phyloP scores from a whole-genome alignment of 2,888 invertebrate genomes.

The Drosophila cognata region DNA sequence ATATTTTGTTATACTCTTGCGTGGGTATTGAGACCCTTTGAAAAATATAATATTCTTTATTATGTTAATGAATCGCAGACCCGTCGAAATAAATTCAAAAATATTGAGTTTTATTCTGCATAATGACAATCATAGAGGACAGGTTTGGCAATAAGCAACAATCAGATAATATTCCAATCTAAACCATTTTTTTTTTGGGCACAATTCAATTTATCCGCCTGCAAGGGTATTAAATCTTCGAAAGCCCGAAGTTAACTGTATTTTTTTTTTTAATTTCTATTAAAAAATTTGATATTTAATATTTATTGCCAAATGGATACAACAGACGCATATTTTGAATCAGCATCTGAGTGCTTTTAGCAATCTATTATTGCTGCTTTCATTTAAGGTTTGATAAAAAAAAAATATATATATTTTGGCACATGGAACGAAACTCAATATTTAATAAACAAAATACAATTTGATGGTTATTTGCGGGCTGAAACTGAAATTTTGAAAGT shows the following conservation, averaged over 20 bases:
- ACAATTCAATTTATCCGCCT: not conserved
- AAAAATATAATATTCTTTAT: not conserved
- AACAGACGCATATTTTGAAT: slow-evolving; percentile 76
- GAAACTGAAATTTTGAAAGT: slow-evolving; percentile 11
- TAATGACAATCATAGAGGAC: not conserved
- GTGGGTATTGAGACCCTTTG: not conserved
- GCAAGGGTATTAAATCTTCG: slow-evolving; percentile 12
- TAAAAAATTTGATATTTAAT: slow-evolving; percentile 1
- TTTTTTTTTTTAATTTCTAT: slow-evolving; percentile 10
- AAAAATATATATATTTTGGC: slow-evolving; percentile 7
- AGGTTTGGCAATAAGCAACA: not conserved
- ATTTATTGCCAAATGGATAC: slow-evolving; percentile 64
- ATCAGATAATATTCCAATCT: not conserved
- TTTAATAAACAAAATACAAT: slow-evolving; percentile 12
- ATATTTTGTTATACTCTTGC: slow-evolving; percentile 15
- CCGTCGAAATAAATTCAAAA: not conserved
- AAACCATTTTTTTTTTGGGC: not conserved
- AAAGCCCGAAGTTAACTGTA: not conserved
- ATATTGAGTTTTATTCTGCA: not conserved
- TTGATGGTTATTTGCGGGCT: slow-evolving; percentile 15
- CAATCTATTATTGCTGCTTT: slow-evolving; percentile 7
- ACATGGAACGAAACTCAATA: slow-evolving; percentile 28
- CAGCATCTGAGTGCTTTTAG: slow-evolving; percentile 3
- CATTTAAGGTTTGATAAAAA: slow-evolving; percentile 7
- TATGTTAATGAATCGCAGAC: not conserved